Evolutionary conservation across 2,888 invertebrate genomes (phyloP).

Genomic region (Scelioninae gen. 2): DNA sequence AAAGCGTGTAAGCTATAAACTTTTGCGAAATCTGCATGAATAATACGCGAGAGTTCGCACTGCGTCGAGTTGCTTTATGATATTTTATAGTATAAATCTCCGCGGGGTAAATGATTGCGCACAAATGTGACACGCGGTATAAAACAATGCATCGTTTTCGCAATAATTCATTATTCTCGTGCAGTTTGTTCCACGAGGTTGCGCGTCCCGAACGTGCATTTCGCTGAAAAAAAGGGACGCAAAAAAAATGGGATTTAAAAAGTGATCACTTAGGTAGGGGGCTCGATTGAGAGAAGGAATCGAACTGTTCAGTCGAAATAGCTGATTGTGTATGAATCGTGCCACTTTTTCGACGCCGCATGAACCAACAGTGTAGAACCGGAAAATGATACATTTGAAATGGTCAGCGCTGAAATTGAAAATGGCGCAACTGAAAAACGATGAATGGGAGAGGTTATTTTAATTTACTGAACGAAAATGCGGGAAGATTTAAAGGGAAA

Average conservation of each 20-base stretch:
- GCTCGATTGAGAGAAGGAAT: constrained; percentile 33
- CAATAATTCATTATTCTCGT: constrained; percentile 38
- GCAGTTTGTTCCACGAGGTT: constrained; percentile 36
- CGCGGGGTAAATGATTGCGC: constrained; percentile 52
- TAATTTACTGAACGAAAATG: too few relatives aligned
- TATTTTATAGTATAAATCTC: constrained; percentile 53
- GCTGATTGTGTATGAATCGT: constrained; percentile 39
- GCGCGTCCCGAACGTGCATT: constrained; percentile 1
- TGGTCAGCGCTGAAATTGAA: too few relatives aligned
- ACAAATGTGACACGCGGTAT: constrained; percentile 50
- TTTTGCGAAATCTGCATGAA: constrained; percentile 55
- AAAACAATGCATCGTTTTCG: constrained; percentile 56
- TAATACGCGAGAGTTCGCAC: constrained; percentile 36
- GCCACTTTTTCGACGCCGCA: constrained; percentile 32
- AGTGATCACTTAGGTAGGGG: constrained; percentile 25
- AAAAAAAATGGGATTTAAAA: constrained; percentile 1
- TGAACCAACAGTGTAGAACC: too few relatives aligned
- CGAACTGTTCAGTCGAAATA: constrained; percentile 41
- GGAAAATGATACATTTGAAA: too few relatives aligned
- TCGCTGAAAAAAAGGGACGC: background rate
- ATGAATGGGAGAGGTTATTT: too few relatives aligned
- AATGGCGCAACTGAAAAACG: too few relatives aligned
- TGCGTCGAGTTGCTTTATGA: constrained; percentile 45
- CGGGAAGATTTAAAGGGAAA: too few relatives aligned
- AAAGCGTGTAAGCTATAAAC: constrained; percentile 50